Conservation (phyloP, 2,797 vertebrate species). For the Hydrocynus forskahlii region DNA sequence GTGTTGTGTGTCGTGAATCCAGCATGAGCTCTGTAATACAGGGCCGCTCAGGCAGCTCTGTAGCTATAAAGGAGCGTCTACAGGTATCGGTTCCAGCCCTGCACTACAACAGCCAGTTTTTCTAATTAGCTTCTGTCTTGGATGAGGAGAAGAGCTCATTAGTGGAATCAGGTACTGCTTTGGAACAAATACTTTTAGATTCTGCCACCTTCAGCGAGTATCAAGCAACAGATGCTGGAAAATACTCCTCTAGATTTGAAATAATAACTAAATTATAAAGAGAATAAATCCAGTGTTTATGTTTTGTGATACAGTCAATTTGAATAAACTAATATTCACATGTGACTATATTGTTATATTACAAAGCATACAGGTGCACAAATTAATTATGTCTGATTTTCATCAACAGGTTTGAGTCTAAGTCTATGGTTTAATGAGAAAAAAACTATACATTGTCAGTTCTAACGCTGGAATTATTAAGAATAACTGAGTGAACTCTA, state of each 20-base stretch:
- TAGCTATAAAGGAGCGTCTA: background rate
- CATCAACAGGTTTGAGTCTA: no score
- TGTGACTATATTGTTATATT: no score
- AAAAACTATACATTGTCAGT: no score
- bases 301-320: no score
- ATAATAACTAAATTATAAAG: no score
- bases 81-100: background rate
- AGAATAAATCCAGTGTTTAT: no score
- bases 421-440: no score
- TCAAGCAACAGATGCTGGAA: background rate
- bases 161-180: constrained; percentile 13
- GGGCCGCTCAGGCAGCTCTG: background rate
- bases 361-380: no score
- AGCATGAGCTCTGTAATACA: background rate
- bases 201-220: background rate
- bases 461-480: no score
- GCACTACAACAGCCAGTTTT: background rate
- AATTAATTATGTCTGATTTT: no score
- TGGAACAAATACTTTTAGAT: constrained; percentile 15
- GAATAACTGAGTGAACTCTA: no score
- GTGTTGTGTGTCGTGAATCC: background rate
- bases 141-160: constrained; percentile 14
- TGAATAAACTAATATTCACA: no score
- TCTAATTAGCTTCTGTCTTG: background rate
- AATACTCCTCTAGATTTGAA: background rate